Base-by-base conservation (phyloP, 2,797 vertebrate species). In the Pagetopsis macropterus region DNA sequence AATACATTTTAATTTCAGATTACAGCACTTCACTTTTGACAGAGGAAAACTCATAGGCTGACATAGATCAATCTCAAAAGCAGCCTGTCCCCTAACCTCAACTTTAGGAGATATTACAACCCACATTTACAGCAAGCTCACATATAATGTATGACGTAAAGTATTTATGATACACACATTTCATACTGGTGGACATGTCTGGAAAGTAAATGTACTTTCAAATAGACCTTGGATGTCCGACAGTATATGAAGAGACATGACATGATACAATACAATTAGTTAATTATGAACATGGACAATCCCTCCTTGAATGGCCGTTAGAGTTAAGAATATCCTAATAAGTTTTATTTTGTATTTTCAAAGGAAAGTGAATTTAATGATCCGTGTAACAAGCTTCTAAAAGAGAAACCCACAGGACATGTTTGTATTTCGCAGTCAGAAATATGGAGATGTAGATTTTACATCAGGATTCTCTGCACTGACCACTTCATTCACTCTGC, bases 1-100 rank as follows among this genome's bases (percentile, higher is more conserved):
- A 85, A 88, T 82, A 71, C 4, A 79, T 86, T 93, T 91, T 89
- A 88, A 92, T 91, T 89, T 88, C 70, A 86, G 83, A 88, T 92
- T 81, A 91, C 89, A 87, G 83, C 84, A 87, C 89, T 87, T 90
- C 78, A 90, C 84, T 81, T 87, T 84, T 72, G 79, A 88, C 88
- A 85, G 87, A 84, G 84, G 79, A 85, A 80, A 81, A 85, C 67
- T 82, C 17, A 14, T 73, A 75, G 85, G 61, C 78, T 75, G 85
- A 87, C 60, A 73, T 64, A 81, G 79, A 75, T 90, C 68, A 82
- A 64, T 83, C 67, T 81, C 76, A 65, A 79, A 81, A 2, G 40
- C 75, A 54, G 72, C 17, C 64, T 55, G 73, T 75, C 57, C 71
- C 70, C 78, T 60, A 78, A 78, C 76, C 81, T 83, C 71, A 72